phyloP scores from a whole-genome alignment of 1,140 invertebrate species.

The Alviniconcha marisindica region DNA sequence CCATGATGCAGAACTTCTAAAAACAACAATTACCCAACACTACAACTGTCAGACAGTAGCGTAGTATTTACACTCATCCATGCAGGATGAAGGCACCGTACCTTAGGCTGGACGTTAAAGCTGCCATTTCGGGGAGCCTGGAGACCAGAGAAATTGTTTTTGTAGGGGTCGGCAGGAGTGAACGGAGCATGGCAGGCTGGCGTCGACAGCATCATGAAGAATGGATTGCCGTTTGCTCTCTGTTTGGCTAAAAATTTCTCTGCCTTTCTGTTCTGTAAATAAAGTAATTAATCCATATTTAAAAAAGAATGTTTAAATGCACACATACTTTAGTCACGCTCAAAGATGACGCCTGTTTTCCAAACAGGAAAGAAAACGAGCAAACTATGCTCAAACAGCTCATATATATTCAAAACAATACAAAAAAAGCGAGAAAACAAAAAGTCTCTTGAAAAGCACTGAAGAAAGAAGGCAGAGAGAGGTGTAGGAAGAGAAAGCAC shows the following conservation, averaged over 20 bases:
- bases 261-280: conserved; percentile 79
- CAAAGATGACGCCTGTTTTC: not conserved
- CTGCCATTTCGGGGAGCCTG: conserved; percentile 80
- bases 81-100: conserved; percentile 33
- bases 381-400: too few species aligned
- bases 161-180: conserved; percentile 85
- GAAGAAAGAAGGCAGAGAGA: too few species aligned
- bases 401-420: too few species aligned
- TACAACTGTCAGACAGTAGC: too few species aligned
- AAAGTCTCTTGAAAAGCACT: too few species aligned
- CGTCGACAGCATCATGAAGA: conserved; percentile 90
- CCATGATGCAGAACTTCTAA: too few species aligned
- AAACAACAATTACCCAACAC: too few species aligned
- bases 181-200: conserved; percentile 91
- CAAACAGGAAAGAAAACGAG: too few species aligned
- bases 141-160: conserved; percentile 79
- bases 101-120: conserved; percentile 55
- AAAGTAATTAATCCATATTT: conserved; percentile 72
- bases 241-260: conserved; percentile 78
- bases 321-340: not conserved
- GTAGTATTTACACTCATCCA: too few species aligned
- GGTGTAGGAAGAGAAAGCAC: too few species aligned
- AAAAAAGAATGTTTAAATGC: not conserved
- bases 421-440: too few species aligned
- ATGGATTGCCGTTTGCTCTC: conserved; percentile 76